Base-by-base conservation (phyloP, 2,797 vertebrate species). In the Ateles fusciceps region DNA sequence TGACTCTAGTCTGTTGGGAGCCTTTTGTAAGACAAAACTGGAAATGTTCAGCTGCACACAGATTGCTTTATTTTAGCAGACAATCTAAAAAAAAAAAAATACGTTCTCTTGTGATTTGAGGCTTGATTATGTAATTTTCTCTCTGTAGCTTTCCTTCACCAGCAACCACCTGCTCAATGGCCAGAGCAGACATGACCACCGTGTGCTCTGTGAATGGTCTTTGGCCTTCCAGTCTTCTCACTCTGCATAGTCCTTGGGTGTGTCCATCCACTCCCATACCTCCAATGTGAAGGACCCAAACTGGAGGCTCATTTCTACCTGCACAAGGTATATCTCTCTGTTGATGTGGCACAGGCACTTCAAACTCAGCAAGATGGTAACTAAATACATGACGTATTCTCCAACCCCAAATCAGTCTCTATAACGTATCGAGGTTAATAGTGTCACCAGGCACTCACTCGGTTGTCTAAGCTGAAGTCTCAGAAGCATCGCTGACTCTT, bases 51-150 rank as follows among this genome's bases (percentile, higher is more conserved):
- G 75, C 83, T 93, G 83, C 91, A 87, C 85, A 95, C 50, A 95
- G 81, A 96, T 75, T 89, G 93, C 91, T 95, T 95, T 97, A 96
- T 93, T 98, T 98, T 97, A 97, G 89, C 85, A 93, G 85, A 91
- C 39, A 93, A 89, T 96, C 68, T 55, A 55, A 55, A 22, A 55
- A 21, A 52, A 21, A 52, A 55, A 3, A 50, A 14, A 21, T 52
- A 55, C 21, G 52, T 96, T 97, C 84, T 88, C 90, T 93, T 95
- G 90, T 97, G 94, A 96, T 96, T 46, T 89, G 74, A 94, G 72
- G 57, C 57, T 78, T 94, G 78, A 91, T 95, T 93, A 97, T 97
- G 74, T 97, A 89, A 97, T 94, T 98, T 97, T 95, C 90, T 91
- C 79, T 97, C 94, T 96, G 72, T 83, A 84, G 52, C 91, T 55